These are phyloP conservation scores for Ellobium chinense DNA, from an alignment of 2,888 invertebrate genomes.

Conservation along the genomic window DNA sequence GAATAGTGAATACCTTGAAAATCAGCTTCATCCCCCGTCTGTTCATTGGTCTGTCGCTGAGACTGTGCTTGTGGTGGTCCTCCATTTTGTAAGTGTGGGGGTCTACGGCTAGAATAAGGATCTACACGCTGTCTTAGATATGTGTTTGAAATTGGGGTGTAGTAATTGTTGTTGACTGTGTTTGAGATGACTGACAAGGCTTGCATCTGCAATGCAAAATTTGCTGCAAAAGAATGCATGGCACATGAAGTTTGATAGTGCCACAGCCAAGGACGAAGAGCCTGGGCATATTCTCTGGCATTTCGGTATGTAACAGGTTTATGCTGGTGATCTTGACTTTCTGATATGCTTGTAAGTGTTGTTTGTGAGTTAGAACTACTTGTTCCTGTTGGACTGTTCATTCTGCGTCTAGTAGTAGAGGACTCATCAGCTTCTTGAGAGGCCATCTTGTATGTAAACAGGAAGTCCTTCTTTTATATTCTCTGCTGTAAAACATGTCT, in stretches of 20 bases:
- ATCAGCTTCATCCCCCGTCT: background rate
- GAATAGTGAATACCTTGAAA: too few species aligned
- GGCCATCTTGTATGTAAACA: conserved; percentile 1
- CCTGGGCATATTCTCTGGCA: conserved; percentile 61
- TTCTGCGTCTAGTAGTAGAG: background rate
- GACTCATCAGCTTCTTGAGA: background rate
- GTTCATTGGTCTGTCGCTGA: background rate
- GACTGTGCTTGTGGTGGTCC: background rate
- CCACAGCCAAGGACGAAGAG: conserved; percentile 58
- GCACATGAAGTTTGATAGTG: conserved; percentile 56
- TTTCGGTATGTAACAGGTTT: conserved; percentile 49
- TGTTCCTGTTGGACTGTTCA: background rate
- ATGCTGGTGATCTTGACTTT: background rate
- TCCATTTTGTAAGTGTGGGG: background rate
- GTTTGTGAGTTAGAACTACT: background rate
- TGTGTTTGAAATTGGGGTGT: background rate
- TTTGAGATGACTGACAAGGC: background rate
- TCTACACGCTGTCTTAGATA: conserved; percentile 11
- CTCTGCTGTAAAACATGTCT: too few species aligned
- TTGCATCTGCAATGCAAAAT: conserved; percentile 33
- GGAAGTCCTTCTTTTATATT: background rate
- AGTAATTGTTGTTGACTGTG: conserved; percentile 14
- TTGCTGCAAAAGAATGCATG: conserved; percentile 47
- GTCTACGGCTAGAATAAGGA: conserved; percentile 23
- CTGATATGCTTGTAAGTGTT: background rate